Evolutionary conservation across 2,888 invertebrate species (phyloP), one percentile per base, ranked within the genome.

Genomic region (Parnassius glacialis): DNA sequence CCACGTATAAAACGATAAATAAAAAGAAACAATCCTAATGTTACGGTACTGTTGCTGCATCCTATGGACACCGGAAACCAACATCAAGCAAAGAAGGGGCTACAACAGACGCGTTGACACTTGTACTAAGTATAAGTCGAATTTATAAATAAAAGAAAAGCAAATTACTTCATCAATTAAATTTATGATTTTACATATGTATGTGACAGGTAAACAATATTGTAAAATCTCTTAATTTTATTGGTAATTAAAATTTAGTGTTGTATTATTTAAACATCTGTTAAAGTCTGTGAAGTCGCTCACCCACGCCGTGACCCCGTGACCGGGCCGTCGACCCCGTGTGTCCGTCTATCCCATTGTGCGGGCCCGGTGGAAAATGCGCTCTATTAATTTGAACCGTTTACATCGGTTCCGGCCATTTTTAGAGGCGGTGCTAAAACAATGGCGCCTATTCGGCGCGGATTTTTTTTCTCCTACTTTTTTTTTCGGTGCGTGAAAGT

Each of bases 241-340:
- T 34, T 34, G 34, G 34, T 34, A 34, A 34, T 34, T 34, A 34
- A 7, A 34, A 34, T 34, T 34, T 34, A 34, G 34, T 34, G 13
- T 2, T 48, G 12, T 42, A 48, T 45, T 48, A 13, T 48, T 60
- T 65, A 65, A 66, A 67, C 42, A 67, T 68, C 69, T 70, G 62
- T 56, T 64, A 59, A 68, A 68, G 65, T 69, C 64, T 55, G 62
- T 59, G 58, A 57, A 66, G 55, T 65, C 65, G 67, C 67, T 67
- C 69, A 70, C 72, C 74, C 73, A 75, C 59, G 65, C 57, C 70
- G 74, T 80, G 88, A 83, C 87, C 87, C 79, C 81, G 77, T 85
- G 88, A 84, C 84, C 83, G 80, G 87, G 86, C 72, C 85, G 68
- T 68, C 69, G 85, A 81, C 84, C 87, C 70, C 73, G 65, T 52